These are phyloP conservation scores for Eupeodes latifasciatus DNA, from an alignment of 2,888 invertebrate species.

Conservation along the genomic window DNA sequence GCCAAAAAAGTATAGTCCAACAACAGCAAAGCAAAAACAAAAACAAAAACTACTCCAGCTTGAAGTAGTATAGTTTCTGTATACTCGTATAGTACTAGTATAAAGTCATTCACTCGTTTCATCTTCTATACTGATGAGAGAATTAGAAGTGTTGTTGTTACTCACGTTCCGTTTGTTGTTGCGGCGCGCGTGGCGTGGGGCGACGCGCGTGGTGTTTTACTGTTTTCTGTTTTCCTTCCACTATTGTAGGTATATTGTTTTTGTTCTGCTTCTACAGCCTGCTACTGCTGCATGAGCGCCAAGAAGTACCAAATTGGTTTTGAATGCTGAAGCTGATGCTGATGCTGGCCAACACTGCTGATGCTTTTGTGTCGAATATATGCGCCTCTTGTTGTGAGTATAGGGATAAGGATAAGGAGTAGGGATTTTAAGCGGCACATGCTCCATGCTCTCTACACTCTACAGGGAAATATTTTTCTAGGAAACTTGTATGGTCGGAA, in stretches of 20 bases:
- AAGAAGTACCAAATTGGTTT: slow-evolving; percentile 45
- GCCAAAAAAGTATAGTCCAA: not conserved
- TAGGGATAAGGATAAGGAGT: not conserved
- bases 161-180: slow-evolving; percentile 62
- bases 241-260: not conserved
- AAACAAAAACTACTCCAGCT: slow-evolving; percentile 50
- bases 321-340: not conserved
- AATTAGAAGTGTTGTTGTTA: slow-evolving; percentile 57
- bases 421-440: slow-evolving; percentile 70
- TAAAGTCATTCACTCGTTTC: slow-evolving; percentile 47
- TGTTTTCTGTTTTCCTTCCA: slow-evolving; percentile 18
- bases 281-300: slow-evolving; percentile 33
- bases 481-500: slow-evolving; percentile 48
- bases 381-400: slow-evolving; percentile 35
- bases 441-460: slow-evolving; percentile 69
- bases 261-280: slow-evolving; percentile 40
- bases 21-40: too few relatives aligned
- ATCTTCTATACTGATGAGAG: slow-evolving; percentile 11
- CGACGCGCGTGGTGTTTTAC: too few relatives aligned
- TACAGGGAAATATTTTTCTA: slow-evolving; percentile 55
- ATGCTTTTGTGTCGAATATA: not conserved
- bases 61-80: not conserved
- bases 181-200: not conserved
- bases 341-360: slow-evolving; percentile 37
- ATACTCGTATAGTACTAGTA: slow-evolving; percentile 18